Percentiles rank a stretch among this genome's conserved stretches.
phyloP scores from a whole-genome alignment of 1,140 invertebrate genomes.

The Drosophila carrolli region DNA sequence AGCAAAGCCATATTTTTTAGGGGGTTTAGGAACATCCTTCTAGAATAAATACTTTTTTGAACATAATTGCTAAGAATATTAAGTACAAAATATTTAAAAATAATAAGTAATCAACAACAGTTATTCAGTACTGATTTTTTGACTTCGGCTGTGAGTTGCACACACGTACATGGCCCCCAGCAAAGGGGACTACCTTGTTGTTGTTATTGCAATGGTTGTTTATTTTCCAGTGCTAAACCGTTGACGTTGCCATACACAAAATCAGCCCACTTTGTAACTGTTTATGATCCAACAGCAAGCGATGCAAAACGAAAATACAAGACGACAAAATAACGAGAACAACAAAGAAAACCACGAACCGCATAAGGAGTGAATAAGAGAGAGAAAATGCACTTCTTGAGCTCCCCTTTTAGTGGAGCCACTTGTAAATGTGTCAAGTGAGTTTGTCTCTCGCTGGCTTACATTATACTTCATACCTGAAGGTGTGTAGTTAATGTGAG shows the following conservation, averaged over 20 bases:
- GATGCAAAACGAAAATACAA: conserved; percentile 64
- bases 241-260: conserved; percentile 73
- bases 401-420: conserved; percentile 53
- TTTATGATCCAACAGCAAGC: conserved; percentile 68
- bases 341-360: conserved; percentile 49
- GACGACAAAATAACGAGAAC: conserved; percentile 41
- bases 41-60: no score
- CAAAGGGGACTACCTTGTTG: conserved; percentile 56
- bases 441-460: conserved; percentile 21
- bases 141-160: conserved; percentile 16
- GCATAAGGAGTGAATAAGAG: conserved; percentile 20
- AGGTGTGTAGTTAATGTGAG: conserved; percentile 18
- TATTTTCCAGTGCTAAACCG: conserved; percentile 68
- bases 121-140: background rate
- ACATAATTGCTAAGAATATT: no score
- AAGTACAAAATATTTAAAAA: no score
- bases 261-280: conserved; percentile 63
- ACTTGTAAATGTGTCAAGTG: conserved; percentile 60
- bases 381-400: conserved; percentile 36
- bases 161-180: conserved; percentile 58
- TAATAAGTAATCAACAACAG: no score
- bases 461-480: background rate
- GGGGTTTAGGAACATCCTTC: no score
- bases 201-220: conserved; percentile 50
- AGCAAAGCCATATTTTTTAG: no score